Evolutionary conservation across 2,797 vertebrate genomes (phyloP).

Genomic region (Falco naumanni): DNA sequence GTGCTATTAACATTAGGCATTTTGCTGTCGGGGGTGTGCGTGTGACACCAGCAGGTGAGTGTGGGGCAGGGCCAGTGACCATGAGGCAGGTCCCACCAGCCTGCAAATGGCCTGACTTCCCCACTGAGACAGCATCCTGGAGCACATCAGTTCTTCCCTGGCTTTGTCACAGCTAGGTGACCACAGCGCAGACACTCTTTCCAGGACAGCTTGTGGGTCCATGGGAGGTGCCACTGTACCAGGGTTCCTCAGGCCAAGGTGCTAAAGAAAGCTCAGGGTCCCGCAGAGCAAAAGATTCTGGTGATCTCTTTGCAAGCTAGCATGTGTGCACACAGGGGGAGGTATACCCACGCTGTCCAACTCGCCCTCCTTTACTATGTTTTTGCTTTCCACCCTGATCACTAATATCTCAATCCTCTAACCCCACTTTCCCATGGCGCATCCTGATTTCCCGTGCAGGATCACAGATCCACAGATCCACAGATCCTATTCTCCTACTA

Average conservation of each 20-base stretch:
- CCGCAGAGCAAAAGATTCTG: background rate
- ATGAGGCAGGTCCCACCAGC: background rate
- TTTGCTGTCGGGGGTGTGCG: background rate
- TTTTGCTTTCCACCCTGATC: background rate
- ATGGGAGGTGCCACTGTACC: background rate
- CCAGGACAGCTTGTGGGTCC: background rate
- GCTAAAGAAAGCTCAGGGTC: background rate
- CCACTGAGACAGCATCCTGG: no score
- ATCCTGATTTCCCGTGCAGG: background rate
- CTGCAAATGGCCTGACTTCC: background rate
- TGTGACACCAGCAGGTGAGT: background rate
- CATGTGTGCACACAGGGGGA: rapidly evolving
- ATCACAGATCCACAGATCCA: background rate
- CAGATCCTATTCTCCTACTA: background rate
- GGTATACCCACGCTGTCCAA: background rate
- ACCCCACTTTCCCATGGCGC: background rate
- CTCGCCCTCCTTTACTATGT: background rate
- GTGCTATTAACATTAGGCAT: background rate
- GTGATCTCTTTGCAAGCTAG: background rate
- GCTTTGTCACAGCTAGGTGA: background rate
- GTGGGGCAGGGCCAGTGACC: background rate
- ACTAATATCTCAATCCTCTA: background rate
- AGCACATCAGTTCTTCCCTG: background rate
- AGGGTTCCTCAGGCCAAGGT: background rate
- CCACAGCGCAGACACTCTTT: background rate